Evolutionary conservation across 2,888 invertebrate genomes (phyloP).

Genomic region (Sinelater perroti): DNA sequence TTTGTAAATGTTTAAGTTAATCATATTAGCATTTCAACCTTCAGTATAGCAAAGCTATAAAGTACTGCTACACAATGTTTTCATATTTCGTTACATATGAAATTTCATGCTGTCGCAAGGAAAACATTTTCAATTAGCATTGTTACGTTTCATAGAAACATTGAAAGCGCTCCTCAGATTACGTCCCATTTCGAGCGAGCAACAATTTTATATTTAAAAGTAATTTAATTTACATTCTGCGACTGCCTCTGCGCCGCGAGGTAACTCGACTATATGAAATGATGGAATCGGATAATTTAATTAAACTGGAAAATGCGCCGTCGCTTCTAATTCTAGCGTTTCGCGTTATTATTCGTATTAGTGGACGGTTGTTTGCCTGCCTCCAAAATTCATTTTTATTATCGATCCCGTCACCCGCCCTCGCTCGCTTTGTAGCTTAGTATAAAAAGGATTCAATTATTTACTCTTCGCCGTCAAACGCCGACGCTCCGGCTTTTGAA

Average conservation of each 20-base stretch:
- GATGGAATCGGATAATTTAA: constrained; percentile 51
- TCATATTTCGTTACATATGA: constrained; percentile 9
- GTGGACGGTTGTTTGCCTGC: constrained; percentile 38
- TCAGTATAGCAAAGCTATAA: neutral
- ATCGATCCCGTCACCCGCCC: constrained; percentile 37
- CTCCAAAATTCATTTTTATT: constrained; percentile 41
- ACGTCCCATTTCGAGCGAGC: constrained; percentile 14
- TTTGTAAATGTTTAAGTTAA: too few species aligned
- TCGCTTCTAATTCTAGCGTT: constrained; percentile 46
- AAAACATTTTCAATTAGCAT: constrained; percentile 10
- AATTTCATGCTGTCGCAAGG: constrained; percentile 7
- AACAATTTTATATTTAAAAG: constrained; percentile 38
- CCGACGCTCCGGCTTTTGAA: constrained; percentile 24
- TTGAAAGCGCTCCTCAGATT: constrained; percentile 16
- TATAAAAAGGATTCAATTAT: constrained; percentile 33
- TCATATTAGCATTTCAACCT: too few species aligned
- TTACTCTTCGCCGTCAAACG: constrained; percentile 31
- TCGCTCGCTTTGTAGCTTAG: constrained; percentile 19
- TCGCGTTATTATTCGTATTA: constrained; percentile 46
- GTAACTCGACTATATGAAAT: constrained; percentile 45
- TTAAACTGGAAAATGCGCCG: constrained; percentile 50
- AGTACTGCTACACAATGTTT: neutral
- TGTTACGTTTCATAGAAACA: constrained; percentile 11
- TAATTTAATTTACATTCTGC: constrained; percentile 49
- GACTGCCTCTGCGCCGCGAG: constrained; percentile 39